Percentiles rank a stretch among this genome's conserved stretches.
These are phyloP conservation scores for Chromis chromis DNA, from an alignment of 2,797 vertebrate species.

Conservation along the genomic window DNA sequence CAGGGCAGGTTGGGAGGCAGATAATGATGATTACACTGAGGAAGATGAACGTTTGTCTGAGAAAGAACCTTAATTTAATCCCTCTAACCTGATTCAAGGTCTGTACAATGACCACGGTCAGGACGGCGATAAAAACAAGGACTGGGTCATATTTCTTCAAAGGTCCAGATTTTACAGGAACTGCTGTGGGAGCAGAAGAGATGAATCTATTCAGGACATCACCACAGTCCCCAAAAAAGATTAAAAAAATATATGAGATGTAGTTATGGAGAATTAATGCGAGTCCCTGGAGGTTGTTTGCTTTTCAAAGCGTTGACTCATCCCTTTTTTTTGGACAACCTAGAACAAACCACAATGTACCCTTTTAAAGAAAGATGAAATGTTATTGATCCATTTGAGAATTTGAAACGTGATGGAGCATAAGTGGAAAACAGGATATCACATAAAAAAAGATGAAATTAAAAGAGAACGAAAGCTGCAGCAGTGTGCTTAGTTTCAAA, in stretches of 20 bases:
- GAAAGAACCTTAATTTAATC: constrained; percentile 57
- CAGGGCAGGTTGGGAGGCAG: constrained; percentile 28
- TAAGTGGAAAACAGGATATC: constrained; percentile 3
- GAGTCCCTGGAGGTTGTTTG: constrained; percentile 34
- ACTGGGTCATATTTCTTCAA: background rate
- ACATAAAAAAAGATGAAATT: background rate
- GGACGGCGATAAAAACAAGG: constrained; percentile 15
- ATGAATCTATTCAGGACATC: constrained; percentile 15
- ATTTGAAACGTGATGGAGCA: background rate
- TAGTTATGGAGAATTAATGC: constrained; percentile 14
- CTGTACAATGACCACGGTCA: constrained; percentile 17
- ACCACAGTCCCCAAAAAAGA: background rate
- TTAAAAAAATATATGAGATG: background rate
- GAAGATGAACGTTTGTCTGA: constrained; percentile 48
- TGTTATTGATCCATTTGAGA: constrained; percentile 21
- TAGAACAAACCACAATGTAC: constrained; percentile 5
- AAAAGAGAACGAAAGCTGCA: constrained; percentile 4
- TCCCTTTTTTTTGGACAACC: constrained; percentile 22
- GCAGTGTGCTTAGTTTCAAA: background rate
- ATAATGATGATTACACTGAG: constrained; percentile 48
- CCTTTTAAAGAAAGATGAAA: constrained; percentile 20
- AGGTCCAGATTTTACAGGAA: background rate
- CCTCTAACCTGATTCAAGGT: constrained; percentile 29
- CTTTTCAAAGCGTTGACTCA: constrained; percentile 28
- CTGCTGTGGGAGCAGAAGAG: background rate